Conservation (phyloP, 1,140 invertebrate genomes). For the Ceratosolen fusciceps region DNA sequence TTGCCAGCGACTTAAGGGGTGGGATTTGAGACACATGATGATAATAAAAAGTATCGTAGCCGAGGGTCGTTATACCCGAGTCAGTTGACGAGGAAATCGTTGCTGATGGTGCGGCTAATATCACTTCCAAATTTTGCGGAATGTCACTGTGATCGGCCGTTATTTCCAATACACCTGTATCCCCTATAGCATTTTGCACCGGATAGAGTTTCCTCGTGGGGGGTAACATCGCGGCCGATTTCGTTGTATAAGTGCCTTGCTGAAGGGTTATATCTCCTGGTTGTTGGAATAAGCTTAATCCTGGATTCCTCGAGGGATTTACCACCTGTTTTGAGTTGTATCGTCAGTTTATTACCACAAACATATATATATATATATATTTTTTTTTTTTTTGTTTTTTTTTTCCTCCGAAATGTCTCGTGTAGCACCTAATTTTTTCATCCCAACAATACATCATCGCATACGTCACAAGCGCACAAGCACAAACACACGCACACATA, state of each 20-base stretch:
- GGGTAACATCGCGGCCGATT: constrained; percentile 34
- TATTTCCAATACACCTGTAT: constrained; percentile 41
- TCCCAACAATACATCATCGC: too few relatives aligned
- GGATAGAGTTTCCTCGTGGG: constrained; percentile 41
- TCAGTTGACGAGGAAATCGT: constrained; percentile 51
- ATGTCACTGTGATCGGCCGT: constrained; percentile 62
- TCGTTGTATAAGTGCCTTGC: constrained; percentile 29
- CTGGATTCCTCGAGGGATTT: constrained; percentile 55
- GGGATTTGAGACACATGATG: constrained; percentile 50
- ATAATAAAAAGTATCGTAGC: constrained; percentile 56
- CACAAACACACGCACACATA: too few relatives aligned
- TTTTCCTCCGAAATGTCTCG: neutral
- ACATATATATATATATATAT: too few relatives aligned
- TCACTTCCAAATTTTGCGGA: constrained; percentile 65
- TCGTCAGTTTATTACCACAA: constrained; percentile 42
- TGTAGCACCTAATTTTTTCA: too few relatives aligned
- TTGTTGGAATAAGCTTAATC: constrained; percentile 51
- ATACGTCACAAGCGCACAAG: too few relatives aligned
- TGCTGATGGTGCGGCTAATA: constrained; percentile 60
- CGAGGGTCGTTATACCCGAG: constrained; percentile 55
- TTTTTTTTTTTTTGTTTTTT: neutral
- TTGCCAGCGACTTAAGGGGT: constrained; percentile 28
- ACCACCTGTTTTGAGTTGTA: constrained; percentile 61
- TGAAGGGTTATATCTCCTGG: constrained; percentile 45
- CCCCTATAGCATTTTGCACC: constrained; percentile 39